Base-by-base conservation (phyloP, 2,888 invertebrate genomes). In the Alloscopus bannaensis region DNA sequence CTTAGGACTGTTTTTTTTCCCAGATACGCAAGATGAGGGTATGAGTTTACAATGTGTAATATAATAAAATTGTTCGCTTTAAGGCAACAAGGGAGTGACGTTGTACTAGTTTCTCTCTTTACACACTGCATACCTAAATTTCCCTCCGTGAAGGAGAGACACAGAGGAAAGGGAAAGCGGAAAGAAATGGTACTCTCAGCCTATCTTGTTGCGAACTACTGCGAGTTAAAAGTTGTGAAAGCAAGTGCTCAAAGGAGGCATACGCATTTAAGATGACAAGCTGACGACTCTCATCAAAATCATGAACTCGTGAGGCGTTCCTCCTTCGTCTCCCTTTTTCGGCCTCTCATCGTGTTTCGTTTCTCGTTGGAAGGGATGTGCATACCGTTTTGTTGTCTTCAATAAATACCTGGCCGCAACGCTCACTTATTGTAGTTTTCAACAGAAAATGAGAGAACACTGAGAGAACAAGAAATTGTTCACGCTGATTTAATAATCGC, bases 181-280 rank as follows among this genome's bases (percentile, higher is more conserved):
- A n/a, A n/a, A n/a, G n/a, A n/a, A n/a, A n/a, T n/a, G n/a, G n/a
- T n/a, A n/a, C n/a, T n/a, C n/a, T n/a, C n/a, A n/a, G n/a, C n/a
- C n/a, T n/a, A n/a, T n/a, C n/a, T n/a, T n/a, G n/a, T n/a, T n/a
- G n/a, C n/a, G n/a, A n/a, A n/a, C n/a, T n/a, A n/a, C n/a, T n/a
- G n/a, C n/a, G 31, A 68, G 36, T 68, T 68, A 68, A 68, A 68
- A 68, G 40, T 40, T 40, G 68, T 36, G 55, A 55, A 52, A 55
- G 13, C 26, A 26, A n/a, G 57, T 28, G 18, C 29, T 13, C 20
- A 24, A 45, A 13, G 40, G 42, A 40, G 42, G 2, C 1, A 16
- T 42, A 22, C 36, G 24, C 24, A 62, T 64, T 64, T 64, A 64
- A 64, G 64, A 45, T 47, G 45, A 29, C 64, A 64, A 64, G 11